Base-by-base conservation (phyloP, 1,140 invertebrate species). In the Lepidurus couesii region DNA sequence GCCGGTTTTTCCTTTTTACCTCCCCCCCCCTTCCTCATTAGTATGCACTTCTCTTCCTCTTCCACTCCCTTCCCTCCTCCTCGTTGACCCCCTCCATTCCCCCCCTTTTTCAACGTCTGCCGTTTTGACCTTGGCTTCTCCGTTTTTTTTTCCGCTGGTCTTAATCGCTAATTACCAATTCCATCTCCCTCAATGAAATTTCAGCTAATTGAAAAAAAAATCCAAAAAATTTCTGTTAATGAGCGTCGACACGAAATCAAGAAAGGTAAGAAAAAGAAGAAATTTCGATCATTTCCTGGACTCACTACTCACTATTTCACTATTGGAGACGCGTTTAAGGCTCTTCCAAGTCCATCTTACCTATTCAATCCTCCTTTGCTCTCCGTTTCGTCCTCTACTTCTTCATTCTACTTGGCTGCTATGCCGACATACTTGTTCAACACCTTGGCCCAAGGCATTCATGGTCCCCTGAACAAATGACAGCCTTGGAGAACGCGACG, bases 391-490 rank as follows among this genome's bases (percentile, higher is more conserved):
- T 65, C 10, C 10, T 6, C n/a, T 65, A n/a, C 53, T 65, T 21
- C 53, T 21, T 65, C 21, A 21, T 21, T 65, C 53, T 65, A 13
- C 53, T 21, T 65, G 21, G 16, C 53, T 65, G 4, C 53, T 65
- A 65, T 65, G 53, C 53, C 53, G 53, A 65, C 53, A 65, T 65
- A 65, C 53, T 65, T 65, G 53, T 65, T 65, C 53, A 65, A 65
- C 53, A 65, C 53, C 53, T 65, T 65, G 53, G 53, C 53, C 53
- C 53, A 65, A 65, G 53, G 53, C 53, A 65, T 65, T 65, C 53
- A 65, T 65, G 53, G 53, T 65, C 53, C 53, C 53, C 8, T 65
- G 53, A 65, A 65, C 53, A 65, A 65, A 65, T 65, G 53, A 65
- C 53, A 65, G 53, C 53, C 53, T 65, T 65, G 53, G 53, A 65